Evolutionary conservation across 37 sponge, comb jelly and placozoan species (phyloP), one percentile per base, ranked within the genome.

Genomic region (Eunapius fragilis): DNA sequence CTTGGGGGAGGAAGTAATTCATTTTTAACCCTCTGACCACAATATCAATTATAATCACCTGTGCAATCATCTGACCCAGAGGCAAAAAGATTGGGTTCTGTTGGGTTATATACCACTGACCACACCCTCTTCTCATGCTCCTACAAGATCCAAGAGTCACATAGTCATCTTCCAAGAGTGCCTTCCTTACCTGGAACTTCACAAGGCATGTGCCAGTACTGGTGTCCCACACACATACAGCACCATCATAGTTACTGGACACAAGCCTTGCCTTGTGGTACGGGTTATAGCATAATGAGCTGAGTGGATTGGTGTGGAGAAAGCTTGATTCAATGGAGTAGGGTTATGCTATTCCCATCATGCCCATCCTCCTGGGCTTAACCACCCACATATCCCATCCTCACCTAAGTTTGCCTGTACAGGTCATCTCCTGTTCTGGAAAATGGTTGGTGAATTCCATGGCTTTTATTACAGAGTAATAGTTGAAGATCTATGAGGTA

Each of bases 21-120:
- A 58, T 58, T 58, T 58, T n/a, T n/a, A n/a, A 58, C 58, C 58
- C 17, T 58, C 58, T 58, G 58, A 13, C 58, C 58, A 58, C 58
- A 58, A 58, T 58, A 58, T 58, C 14, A 58, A 12, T 2, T 12
- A 19, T 58, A 58, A 58, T 58, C n/a, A 93, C 93, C 93, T 84
- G 82, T 94, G 47, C 88, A 80, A 71, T 95, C 96, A 80, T 95
- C 96, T n/a, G 88, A 90, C 17, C 95, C 94, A 19, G 96, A 93
- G 31, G 90, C 95, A 76, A 90, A 87, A 30, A 95, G 67, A 33
- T 78, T 81, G 2, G 96, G 88, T 32, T 93, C 94, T 4, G 45
- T 36, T 12, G 82, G 84, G 58, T 85, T 95, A 67, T 80, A 95
- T n/a, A 82, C 87, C 31, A 95, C 92, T 34, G 86, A 84, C 96